Evolutionary conservation across 2,113 vertebrate species (phyloP), one percentile per base, ranked within the genome.

Genomic region (Macrotus californicus): DNA sequence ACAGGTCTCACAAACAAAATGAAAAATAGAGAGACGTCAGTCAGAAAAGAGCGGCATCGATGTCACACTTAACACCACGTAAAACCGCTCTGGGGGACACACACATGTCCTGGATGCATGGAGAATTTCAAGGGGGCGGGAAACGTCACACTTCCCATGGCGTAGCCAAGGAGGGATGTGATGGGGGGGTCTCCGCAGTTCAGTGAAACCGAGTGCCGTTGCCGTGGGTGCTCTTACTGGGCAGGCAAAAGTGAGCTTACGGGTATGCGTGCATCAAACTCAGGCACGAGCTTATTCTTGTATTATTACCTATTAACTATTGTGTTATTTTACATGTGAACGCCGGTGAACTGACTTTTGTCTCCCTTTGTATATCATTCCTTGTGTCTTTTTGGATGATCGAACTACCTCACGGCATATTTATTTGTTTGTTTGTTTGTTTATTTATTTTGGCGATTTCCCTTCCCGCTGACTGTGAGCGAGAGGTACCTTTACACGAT

Each of bases 11-110:
- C 29, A 11, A 18, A 54, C 46, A 75, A 43, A 34, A 50, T 31
- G 19, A 7, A 11, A 9, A 31, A 24, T 6, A 54, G 66, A 34
- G 61, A 77, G 18, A 80, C 41, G 43, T 46, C 39, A n/a, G 26
- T 70, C 12, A 39, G 48, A 12, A 31, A 21, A 43, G 8, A 26
- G 16, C 7, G 12, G 7, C 13, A 1, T 3, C 29, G 0, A 1
- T 11, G 59, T 7, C 9, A 14, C 46, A 18, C 5, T 29, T 24
- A 10, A 12, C 50, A 15, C 43, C 21, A 22, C 6, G 24, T 0
- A 11, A 19, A 85, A 39, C 39, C 14, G n/a, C 15, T 39, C n/a
- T 34, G 29, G 67, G 77, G 61, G 52, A 31, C 24, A 11, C 8
- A 79, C 24, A 2, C 1, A 3, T 54, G 54, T 75, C 39, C 11